A percentile compares a stretch with the other conserved stretches of the same genome.
Evolutionary conservation across 2,888 invertebrate genomes (phyloP).

Genomic region (Pyrocoelia pectoralis): DNA sequence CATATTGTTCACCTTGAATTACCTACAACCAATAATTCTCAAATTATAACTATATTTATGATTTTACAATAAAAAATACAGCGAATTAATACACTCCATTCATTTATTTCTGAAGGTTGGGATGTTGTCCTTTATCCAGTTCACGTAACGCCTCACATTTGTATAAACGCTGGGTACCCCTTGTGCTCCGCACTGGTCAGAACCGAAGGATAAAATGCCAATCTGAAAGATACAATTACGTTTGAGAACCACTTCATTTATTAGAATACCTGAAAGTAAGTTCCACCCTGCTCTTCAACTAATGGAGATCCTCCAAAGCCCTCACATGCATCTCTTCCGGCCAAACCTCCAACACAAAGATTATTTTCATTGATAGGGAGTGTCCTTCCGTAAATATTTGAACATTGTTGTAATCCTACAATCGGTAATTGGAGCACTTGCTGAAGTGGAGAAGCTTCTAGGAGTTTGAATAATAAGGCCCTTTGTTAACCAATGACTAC

Average conservation of each 20-base stretch:
- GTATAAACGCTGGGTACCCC: slow-evolving; percentile 82
- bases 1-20: too few species aligned
- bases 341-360: slow-evolving; percentile 78
- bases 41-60: too few species aligned
- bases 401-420: slow-evolving; percentile 71
- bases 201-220: slow-evolving; percentile 82
- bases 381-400: slow-evolving; percentile 72
- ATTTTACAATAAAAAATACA: too few species aligned
- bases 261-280: slow-evolving; percentile 68
- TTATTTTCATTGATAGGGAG: slow-evolving; percentile 71
- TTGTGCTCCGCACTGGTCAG: slow-evolving; percentile 76
- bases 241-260: neutral
- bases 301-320: slow-evolving; percentile 83
- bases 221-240: slow-evolving; percentile 62
- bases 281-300: slow-evolving; percentile 68
- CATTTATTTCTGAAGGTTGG: slow-evolving; percentile 56
- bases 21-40: too few species aligned
- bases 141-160: slow-evolving; percentile 75
- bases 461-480: neutral
- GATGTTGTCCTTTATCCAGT: slow-evolving; percentile 79
- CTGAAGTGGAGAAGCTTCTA: slow-evolving; percentile 55
- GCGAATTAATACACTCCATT: too few species aligned
- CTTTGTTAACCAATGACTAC: slow-evolving; percentile 17
- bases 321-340: slow-evolving; percentile 77
- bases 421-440: slow-evolving; percentile 72